Percentiles rank a stretch among this genome's conserved stretches.
These are phyloP conservation scores for Aethes cnicana DNA, from an alignment of 2,888 invertebrate species.

Conservation along the genomic window DNA sequence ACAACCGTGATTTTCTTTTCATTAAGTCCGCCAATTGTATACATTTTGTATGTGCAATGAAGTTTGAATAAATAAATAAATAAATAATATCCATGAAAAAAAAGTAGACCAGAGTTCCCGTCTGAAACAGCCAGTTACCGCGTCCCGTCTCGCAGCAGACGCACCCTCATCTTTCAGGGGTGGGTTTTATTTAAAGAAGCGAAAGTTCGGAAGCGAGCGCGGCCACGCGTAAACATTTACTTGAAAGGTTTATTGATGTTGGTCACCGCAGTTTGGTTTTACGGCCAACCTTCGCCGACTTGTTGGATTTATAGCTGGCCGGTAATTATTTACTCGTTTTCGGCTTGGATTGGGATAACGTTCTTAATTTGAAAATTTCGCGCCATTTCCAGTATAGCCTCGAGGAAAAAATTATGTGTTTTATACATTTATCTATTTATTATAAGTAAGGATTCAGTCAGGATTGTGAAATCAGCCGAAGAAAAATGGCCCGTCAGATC, in stretches of 20 bases:
- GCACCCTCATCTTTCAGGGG: constrained; percentile 54
- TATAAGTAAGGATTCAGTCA: no score
- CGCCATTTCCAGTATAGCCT: no score
- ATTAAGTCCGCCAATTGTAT: no score
- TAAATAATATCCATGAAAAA: not conserved
- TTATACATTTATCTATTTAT: no score
- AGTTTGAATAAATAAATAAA: no score
- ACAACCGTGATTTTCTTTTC: no score
- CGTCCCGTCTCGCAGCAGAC: constrained; percentile 37
- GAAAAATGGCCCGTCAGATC: no score
- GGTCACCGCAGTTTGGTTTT: constrained; percentile 66
- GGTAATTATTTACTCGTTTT: constrained; percentile 3
- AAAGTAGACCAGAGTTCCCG: constrained; percentile 18
- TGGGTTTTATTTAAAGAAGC: constrained; percentile 68
- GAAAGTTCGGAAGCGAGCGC: constrained; percentile 58
- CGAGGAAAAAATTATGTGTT: no score
- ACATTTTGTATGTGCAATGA: no score
- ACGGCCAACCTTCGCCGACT: constrained; percentile 39
- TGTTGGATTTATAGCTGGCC: constrained; percentile 14
- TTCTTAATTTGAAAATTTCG: not conserved
- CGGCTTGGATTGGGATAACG: not conserved
- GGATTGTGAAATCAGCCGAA: no score
- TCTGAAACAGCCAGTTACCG: constrained; percentile 43
- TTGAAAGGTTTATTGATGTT: constrained; percentile 76
- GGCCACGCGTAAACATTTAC: constrained; percentile 72